These are phyloP conservation scores for Conger conger DNA, from an alignment of 2,113 vertebrate species.

Conservation along the genomic window DNA sequence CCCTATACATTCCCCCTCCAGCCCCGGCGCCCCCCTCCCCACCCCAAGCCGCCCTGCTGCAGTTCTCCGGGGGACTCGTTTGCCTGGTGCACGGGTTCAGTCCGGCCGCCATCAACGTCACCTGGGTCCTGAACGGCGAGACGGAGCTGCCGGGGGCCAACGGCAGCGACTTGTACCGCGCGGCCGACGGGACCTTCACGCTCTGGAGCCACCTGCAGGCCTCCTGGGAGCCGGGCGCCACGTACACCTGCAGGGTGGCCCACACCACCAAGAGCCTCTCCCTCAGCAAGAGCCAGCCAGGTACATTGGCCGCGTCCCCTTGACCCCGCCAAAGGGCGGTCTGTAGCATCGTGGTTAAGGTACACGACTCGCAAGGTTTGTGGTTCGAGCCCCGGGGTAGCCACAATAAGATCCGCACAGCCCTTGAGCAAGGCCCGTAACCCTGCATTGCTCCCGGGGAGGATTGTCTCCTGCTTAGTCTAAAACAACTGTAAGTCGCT, in stretches of 20 bases:
- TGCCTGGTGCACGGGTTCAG: slow-evolving; percentile 63
- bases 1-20: slow-evolving; percentile 16
- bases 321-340: too few relatives aligned
- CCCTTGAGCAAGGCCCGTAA: too few relatives aligned
- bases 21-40: slow-evolving; percentile 36
- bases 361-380: too few relatives aligned
- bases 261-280: slow-evolving; percentile 46
- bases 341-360: too few relatives aligned
- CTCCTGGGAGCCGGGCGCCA: slow-evolving; percentile 39
- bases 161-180: slow-evolving; percentile 43
- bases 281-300: slow-evolving; percentile 49
- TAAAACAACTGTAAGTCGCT: too few relatives aligned
- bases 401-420: too few relatives aligned
- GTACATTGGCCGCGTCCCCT: too few relatives aligned
- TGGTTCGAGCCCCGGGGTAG: too few relatives aligned
- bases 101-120: slow-evolving; percentile 53
- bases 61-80: slow-evolving; percentile 46
- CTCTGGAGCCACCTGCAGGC: slow-evolving; percentile 56
- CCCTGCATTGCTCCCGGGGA: too few relatives aligned
- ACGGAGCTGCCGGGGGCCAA: slow-evolving; percentile 21
- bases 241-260: slow-evolving; percentile 57
- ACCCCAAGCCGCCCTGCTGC: slow-evolving; percentile 53
- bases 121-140: slow-evolving; percentile 49
- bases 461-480: too few relatives aligned
- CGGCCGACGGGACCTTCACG: slow-evolving; percentile 59